Evolutionary conservation across 2,797 vertebrate genomes (phyloP), one percentile per base, ranked within the genome.

Genomic region (Sebastes steindachneri): DNA sequence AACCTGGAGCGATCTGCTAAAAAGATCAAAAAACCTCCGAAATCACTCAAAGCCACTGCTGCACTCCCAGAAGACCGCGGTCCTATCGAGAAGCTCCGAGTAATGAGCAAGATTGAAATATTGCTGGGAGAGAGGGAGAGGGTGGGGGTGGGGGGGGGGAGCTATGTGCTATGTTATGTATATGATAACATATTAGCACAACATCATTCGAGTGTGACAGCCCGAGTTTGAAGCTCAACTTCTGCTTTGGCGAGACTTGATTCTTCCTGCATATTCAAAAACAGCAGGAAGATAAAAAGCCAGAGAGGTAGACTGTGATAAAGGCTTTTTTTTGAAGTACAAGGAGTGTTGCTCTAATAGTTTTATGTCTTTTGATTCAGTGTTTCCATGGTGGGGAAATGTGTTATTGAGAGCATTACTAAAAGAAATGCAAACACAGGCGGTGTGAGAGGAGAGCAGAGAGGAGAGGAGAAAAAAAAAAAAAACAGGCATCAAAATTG

Each of bases 401-500:
- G 76, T 74, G 83, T 78, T 86, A 83, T 84, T 70, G 79, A 87
- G 82, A 79, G 88, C 79, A 68, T 88, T 83, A 75, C 71, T 6
- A 57, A 73, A 79, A 87, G 82, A 84, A 89, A 93, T 80, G 89
- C 89, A 92, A 90, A 90, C 82, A 82, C 79, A 70, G 83, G 76
- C 68, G 7, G 83, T 58, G 33, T 55, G 75, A 89, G 88, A 78
- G 79, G 79, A 79, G 82, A 64, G 76, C 65, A 62, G 77, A 78
- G 62, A 59, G 35, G 64, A 45, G 66, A 23, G 53, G 45, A 63
- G 60, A 17, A 35, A 21, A 10, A 63, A 65, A 87, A 88, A 93
- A 93, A 93, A 91, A 35, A 35, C 79, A 90, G 90, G 92, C 93
- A 94, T 95, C 93, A 93, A 93, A 94, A 95, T 95, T 94, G 95